A percentile compares a stretch with the other conserved stretches of the same genome.
Evolutionary conservation across 1,140 invertebrate species (phyloP).

Genomic region (Acromyrmex heyeri): DNA sequence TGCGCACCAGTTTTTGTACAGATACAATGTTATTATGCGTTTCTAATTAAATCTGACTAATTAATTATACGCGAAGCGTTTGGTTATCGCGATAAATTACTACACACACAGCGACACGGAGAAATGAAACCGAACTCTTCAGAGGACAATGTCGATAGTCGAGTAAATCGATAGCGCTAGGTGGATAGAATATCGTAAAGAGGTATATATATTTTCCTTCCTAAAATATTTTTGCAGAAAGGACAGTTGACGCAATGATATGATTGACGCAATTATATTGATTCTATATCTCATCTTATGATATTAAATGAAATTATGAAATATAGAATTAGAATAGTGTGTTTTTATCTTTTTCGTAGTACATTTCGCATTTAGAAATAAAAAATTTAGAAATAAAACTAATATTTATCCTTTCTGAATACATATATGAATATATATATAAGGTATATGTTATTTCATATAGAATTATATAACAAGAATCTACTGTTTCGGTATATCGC

Average conservation of each 20-base stretch:
- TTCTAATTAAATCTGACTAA: constrained; percentile 5
- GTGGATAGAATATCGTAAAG: not conserved
- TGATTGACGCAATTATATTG: not conserved
- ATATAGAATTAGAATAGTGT: not conserved
- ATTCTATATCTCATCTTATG: not conserved
- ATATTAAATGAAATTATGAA: not conserved
- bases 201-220: not conserved
- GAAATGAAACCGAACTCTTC: not conserved
- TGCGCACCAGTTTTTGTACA: not conserved
- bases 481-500: not conserved
- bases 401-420: not conserved
- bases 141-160: not conserved
- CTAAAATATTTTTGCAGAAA: not conserved
- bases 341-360: not conserved
- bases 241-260: not conserved
- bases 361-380: not conserved
- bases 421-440: not conserved
- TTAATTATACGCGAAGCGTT: not conserved
- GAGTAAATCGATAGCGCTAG: constrained; percentile 24
- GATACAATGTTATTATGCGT: not conserved
- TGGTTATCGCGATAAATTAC: not conserved
- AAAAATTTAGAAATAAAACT: not conserved
- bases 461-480: not conserved
- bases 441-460: not conserved
- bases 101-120: not conserved